phyloP scores from a whole-genome alignment of 2,113 vertebrate genomes.

The Pteronura brasiliensis region DNA sequence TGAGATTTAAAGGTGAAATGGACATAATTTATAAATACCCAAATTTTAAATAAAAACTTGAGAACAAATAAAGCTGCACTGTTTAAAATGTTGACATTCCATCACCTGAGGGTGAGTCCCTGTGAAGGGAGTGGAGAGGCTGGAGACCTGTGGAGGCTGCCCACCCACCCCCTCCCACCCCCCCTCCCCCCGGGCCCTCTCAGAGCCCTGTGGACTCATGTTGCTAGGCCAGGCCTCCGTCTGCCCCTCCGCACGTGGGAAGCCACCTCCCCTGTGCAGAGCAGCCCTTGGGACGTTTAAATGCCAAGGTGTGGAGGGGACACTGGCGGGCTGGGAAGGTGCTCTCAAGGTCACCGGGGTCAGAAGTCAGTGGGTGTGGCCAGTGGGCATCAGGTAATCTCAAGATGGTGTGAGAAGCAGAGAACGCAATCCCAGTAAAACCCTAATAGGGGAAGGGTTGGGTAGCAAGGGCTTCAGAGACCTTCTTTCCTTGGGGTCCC shows the following conservation, averaged over 20 bases:
- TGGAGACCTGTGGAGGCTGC: accelerated
- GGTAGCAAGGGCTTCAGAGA: accelerated
- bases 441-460: accelerated
- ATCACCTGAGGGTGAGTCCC: background rate
- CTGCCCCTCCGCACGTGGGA: too few species aligned
- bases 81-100: background rate
- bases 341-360: background rate
- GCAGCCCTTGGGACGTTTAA: background rate
- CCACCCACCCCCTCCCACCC: accelerated
- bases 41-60: background rate
- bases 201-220: background rate
- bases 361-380: background rate
- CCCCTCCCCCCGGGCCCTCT: accelerated
- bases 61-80: background rate
- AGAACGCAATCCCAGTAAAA: background rate
- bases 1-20: background rate
- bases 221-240: accelerated
- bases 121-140: accelerated
- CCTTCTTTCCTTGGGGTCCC: too few species aligned
- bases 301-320: accelerated
- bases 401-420: background rate
- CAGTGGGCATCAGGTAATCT: background rate
- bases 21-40: background rate
- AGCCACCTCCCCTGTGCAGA: background rate
- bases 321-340: background rate